A percentile compares a stretch with the other conserved stretches of the same genome.
phyloP scores from a whole-genome alignment of 2,113 vertebrate genomes.

The Cyprinodon tularosa region DNA sequence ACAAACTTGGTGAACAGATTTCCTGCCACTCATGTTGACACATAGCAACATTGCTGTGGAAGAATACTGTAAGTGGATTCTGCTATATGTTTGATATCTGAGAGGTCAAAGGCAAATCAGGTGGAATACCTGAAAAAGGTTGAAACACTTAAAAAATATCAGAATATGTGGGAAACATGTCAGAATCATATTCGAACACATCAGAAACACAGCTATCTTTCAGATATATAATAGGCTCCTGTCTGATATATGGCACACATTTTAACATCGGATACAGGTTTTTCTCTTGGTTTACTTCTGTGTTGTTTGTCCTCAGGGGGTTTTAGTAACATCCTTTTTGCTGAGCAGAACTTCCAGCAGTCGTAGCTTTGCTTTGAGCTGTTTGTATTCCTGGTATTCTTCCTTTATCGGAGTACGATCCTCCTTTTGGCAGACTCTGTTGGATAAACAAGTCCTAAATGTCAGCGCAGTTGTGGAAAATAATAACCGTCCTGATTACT shows the following conservation, averaged over 20 bases:
- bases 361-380: constrained; percentile 92
- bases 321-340: constrained; percentile 85
- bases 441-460: background rate
- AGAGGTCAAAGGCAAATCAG: background rate
- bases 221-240: background rate
- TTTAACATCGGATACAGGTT: too few relatives aligned
- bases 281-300: background rate
- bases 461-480: background rate
- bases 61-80: background rate
- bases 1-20: background rate
- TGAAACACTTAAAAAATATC: background rate
- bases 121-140: background rate
- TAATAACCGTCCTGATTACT: background rate
- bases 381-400: constrained; percentile 94
- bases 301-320: constrained; percentile 26
- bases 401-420: constrained; percentile 90
- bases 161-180: background rate
- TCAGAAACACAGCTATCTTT: background rate
- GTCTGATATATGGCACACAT: background rate
- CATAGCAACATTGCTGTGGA: background rate
- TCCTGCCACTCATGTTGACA: background rate
- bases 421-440: constrained; percentile 91
- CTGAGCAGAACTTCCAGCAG: constrained; percentile 94
- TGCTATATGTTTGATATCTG: background rate
- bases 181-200: background rate